Conservation (phyloP, 2,888 invertebrate genomes). For the Hydrotaea cyrtoneurina region DNA sequence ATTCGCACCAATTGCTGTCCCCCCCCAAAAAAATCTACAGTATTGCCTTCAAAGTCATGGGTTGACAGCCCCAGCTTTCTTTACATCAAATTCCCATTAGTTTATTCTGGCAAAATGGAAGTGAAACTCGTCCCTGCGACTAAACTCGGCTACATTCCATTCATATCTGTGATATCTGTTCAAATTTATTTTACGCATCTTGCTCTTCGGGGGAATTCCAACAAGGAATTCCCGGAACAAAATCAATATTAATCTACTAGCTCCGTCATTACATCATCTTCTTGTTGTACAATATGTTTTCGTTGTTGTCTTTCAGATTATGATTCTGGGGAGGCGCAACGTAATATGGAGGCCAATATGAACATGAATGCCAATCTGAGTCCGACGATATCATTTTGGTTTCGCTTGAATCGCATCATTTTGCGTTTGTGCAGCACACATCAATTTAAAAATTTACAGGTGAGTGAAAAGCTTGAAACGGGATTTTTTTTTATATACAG, state of each 20-base stretch:
- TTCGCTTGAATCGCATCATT: constrained; percentile 82
- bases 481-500: not conserved
- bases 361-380: constrained; percentile 73
- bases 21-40: too few species aligned
- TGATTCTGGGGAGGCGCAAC: constrained; percentile 73
- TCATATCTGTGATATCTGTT: too few species aligned
- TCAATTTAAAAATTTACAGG: constrained; percentile 90
- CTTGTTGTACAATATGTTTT: not conserved
- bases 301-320: constrained; percentile 70
- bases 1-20: too few species aligned
- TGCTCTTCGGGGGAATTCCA: too few species aligned
- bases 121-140: not conserved
- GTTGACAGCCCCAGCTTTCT: not conserved
- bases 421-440: constrained; percentile 86
- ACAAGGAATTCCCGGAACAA: not conserved
- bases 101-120: not conserved
- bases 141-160: not conserved
- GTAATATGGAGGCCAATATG: constrained; percentile 76
- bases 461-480: constrained; percentile 79
- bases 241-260: not conserved
- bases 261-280: too few species aligned
- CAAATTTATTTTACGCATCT: too few species aligned
- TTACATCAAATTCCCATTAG: not conserved
- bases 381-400: constrained; percentile 81
- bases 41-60: too few species aligned